phyloP scores from a whole-genome alignment of 1,140 invertebrate species.

The Cheumatopsyche charites region DNA sequence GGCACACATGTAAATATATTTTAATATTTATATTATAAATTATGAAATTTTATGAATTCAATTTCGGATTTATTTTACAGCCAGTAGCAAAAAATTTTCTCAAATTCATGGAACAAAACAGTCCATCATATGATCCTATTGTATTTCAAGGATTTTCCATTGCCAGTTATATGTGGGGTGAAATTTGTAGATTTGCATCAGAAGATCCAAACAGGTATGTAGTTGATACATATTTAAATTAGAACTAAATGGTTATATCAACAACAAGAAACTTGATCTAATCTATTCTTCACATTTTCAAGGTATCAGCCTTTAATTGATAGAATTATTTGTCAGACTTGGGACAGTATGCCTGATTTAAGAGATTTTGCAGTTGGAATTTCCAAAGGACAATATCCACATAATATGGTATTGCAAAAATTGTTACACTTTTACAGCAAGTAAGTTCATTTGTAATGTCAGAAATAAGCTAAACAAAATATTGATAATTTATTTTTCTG shows the following conservation, averaged over 20 bases:
- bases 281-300: not conserved
- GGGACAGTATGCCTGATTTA: slow-evolving; percentile 17
- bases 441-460: too few species aligned
- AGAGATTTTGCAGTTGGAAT: slow-evolving; percentile 14
- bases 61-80: not conserved
- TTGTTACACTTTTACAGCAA: not conserved
- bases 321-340: not conserved
- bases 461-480: too few species aligned
- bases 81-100: not conserved
- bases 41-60: not conserved
- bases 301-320: slow-evolving; percentile 3
- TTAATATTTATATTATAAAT: not conserved
- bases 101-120: slow-evolving; percentile 22
- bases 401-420: not conserved
- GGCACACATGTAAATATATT: slow-evolving; percentile 14
- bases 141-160: slow-evolving; percentile 12
- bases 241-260: slow-evolving; percentile 4
- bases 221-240: not conserved
- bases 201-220: slow-evolving; percentile 5
- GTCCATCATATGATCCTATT: not conserved
- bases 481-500: too few species aligned
- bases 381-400: slow-evolving; percentile 8
- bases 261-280: too few species aligned
- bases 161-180: slow-evolving; percentile 7
- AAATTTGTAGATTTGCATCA: slow-evolving; percentile 12